Conservation (phyloP, 2,797 vertebrate species). For the Naso thynnoides region DNA sequence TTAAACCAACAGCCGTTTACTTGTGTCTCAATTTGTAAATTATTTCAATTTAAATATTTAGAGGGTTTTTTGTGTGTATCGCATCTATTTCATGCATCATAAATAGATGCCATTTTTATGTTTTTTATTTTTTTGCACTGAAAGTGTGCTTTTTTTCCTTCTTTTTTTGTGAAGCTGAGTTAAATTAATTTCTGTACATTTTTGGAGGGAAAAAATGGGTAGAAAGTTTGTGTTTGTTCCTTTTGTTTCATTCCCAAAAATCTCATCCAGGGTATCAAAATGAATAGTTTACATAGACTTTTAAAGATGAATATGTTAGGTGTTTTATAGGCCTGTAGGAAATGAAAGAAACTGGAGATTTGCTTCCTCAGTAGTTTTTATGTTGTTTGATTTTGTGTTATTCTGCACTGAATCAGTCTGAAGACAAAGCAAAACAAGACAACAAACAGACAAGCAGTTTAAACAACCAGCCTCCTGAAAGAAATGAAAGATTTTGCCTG, state of each 20-base stretch:
- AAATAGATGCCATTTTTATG: conserved; percentile 73
- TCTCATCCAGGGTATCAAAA: conserved; percentile 38
- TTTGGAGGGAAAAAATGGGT: conserved; percentile 35
- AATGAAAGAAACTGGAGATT: conserved; percentile 26
- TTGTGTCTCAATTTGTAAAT: conserved; percentile 42
- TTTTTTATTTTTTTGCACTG: conserved; percentile 80
- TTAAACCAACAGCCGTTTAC: conserved; percentile 33
- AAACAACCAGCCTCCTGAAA: conserved; percentile 5
- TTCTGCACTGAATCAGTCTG: conserved; percentile 19
- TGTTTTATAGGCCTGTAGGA: conserved; percentile 40
- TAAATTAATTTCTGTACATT: conserved; percentile 51
- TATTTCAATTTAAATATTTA: conserved; percentile 57
- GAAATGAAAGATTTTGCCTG: neutral
- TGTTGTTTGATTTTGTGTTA: conserved; percentile 12
- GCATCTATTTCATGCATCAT: conserved; percentile 72
- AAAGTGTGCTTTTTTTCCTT: conserved; percentile 56
- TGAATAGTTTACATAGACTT: conserved; percentile 41
- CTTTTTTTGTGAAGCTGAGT: conserved; percentile 54
- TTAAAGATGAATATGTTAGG: conserved; percentile 40
- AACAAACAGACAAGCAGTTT: conserved; percentile 25
- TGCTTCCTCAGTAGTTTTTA: conserved; percentile 15
- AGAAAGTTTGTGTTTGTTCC: conserved; percentile 52
- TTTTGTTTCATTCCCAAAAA: conserved; percentile 35
- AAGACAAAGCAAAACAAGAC: conserved; percentile 15
- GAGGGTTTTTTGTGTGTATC: conserved; percentile 56